Conservation (phyloP, 2,797 vertebrate genomes). For the Muscicapa comitata region DNA sequence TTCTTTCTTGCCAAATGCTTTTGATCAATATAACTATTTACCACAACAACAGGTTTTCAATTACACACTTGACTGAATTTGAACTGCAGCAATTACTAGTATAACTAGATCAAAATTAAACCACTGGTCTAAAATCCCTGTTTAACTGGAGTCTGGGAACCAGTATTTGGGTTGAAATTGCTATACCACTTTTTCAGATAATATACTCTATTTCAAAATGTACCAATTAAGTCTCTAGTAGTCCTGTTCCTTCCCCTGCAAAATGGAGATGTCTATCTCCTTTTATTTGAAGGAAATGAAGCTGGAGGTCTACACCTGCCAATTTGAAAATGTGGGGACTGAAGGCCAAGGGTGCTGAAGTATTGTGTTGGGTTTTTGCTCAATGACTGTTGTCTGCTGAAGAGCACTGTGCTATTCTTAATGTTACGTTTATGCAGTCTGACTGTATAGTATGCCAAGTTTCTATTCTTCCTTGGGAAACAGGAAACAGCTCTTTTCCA, state of each 20-base stretch:
- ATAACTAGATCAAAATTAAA: conserved; percentile 84
- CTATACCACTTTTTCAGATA: background rate
- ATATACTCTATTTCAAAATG: conserved; percentile 8
- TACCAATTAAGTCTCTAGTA: background rate
- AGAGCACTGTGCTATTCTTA: background rate
- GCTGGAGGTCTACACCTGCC: background rate
- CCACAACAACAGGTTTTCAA: conserved; percentile 80
- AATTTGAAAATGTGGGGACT: background rate
- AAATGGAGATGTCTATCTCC: background rate
- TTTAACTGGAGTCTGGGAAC: conserved; percentile 68
- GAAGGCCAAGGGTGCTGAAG: background rate
- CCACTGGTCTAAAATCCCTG: conserved; percentile 76
- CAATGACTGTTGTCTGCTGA: background rate
- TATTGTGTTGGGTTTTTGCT: background rate
- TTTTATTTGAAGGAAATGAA: background rate
- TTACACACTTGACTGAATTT: conserved; percentile 82
- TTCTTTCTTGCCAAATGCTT: conserved; percentile 55
- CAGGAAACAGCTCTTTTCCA: background rate
- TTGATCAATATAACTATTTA: conserved; percentile 36
- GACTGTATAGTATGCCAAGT: background rate
- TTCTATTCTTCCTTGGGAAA: background rate
- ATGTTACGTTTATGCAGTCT: background rate
- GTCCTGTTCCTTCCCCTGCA: background rate
- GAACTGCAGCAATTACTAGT: conserved; percentile 77
- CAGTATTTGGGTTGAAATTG: conserved; percentile 67